Percentiles rank a stretch among this genome's conserved stretches.
These are phyloP conservation scores for Lordiphosa mommai DNA, from an alignment of 1,140 invertebrate genomes.

Conservation along the genomic window DNA sequence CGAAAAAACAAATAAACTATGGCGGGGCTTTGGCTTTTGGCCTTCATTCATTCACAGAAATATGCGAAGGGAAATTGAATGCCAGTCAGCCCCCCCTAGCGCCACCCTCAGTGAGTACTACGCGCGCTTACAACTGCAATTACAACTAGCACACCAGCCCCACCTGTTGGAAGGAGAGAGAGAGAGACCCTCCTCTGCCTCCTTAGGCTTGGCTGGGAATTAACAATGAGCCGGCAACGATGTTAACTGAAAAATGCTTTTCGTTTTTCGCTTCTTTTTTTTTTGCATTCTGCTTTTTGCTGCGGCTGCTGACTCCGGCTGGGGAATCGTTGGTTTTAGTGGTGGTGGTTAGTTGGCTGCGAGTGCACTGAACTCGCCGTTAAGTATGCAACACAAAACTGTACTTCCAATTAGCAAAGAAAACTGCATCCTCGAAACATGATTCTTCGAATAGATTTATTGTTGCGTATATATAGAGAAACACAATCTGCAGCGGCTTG, in stretches of 20 bases:
- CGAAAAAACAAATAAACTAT: constrained; percentile 32
- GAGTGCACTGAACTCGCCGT: constrained; percentile 62
- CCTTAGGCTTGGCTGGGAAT: constrained; percentile 14
- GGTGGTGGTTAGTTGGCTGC: neutral
- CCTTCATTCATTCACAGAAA: constrained; percentile 51
- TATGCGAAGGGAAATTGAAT: constrained; percentile 13
- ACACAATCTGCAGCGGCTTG: too few species aligned
- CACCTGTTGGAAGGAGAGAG: constrained; percentile 37
- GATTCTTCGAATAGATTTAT: too few species aligned
- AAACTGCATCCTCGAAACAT: constrained; percentile 12
- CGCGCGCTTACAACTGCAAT: constrained; percentile 63
- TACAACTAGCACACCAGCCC: constrained; percentile 41
- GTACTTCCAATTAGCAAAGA: constrained; percentile 49
- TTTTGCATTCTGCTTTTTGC: constrained; percentile 11
- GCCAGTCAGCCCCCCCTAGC: neutral
- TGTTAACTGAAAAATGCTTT: constrained; percentile 72
- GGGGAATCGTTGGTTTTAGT: constrained; percentile 9
- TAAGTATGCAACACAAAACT: constrained; percentile 55
- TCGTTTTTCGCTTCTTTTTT: constrained; percentile 38
- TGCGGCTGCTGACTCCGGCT: constrained; percentile 13
- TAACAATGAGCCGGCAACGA: constrained; percentile 65
- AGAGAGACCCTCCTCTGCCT: neutral
- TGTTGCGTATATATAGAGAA: too few species aligned
- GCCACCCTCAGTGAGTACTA: constrained; percentile 33
- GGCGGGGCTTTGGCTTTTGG: constrained; percentile 16